Base-by-base conservation (phyloP, 2,113 vertebrate genomes). In the Orcinus orca region DNA sequence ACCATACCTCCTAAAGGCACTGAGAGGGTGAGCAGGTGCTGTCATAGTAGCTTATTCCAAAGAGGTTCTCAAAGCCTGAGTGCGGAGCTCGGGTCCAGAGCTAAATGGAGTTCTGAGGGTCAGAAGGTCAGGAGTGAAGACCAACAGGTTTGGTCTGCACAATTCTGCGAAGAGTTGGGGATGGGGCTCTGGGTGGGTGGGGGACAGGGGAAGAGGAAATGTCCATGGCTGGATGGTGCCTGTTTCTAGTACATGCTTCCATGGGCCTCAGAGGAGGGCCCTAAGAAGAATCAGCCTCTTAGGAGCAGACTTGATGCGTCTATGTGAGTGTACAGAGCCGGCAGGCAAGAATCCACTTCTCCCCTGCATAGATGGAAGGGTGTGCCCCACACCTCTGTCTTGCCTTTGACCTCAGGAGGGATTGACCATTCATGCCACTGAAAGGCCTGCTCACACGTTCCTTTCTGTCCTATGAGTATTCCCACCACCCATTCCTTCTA, bases 101-200 rank as follows among this genome's bases (percentile, higher is more conserved):
- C 41, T 44, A 83, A 81, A 6, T 81, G 50, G 71, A 68, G 21
- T 20, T 23, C 23, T 13, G 21, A 67, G 29, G 76, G 53, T 23
- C 15, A 12, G n/a, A n/a, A 41, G 63, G 31, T 60, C 38, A 55
- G 36, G 70, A 83, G 31, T 70, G 50, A 95, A 90, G 86, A 65
- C 31, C 4, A 9, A 50, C 7, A 65, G 5, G 33, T 68, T 92
- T 80, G 71, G 47, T 71, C 47, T 47, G 31, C 44, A 67, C 1
- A 29, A 25, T 79, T 90, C 80, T 68, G 33, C 21, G 83, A 79
- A 79, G 8, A 84, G n/a, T 4, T 62, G 79, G 50, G 17, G 23
- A 63, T 89, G 33, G 12, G 29, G 12, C 31, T 79, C 11, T 13
- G 33, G 26, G 18, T 13, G 0, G 1, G 1, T 0, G 1, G 2